These are phyloP conservation scores for Myripristis jacobus DNA, from an alignment of 2,797 vertebrate species.

Conservation along the genomic window DNA sequence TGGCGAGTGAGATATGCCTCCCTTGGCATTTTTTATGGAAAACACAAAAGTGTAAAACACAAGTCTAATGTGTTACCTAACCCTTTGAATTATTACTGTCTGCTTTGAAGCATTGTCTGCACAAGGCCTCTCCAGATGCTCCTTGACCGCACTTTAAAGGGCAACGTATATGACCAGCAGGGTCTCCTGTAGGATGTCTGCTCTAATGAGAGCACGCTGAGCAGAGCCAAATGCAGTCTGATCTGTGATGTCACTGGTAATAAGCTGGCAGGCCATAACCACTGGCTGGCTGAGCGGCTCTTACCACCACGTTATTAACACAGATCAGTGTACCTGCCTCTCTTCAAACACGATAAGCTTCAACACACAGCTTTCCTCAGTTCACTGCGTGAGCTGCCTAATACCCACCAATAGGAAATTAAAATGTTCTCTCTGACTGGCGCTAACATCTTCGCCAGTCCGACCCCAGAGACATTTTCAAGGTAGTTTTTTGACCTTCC, in stretches of 20 bases:
- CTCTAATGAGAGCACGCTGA: constrained; percentile 64
- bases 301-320: constrained; percentile 69
- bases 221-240: constrained; percentile 57
- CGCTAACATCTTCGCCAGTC: constrained; percentile 6
- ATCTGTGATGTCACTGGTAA: constrained; percentile 73
- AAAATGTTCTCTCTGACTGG: constrained; percentile 40
- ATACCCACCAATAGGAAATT: constrained; percentile 52
- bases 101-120: constrained; percentile 38
- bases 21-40: constrained; percentile 3
- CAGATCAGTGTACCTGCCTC: constrained; percentile 75
- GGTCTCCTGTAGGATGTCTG: constrained; percentile 63
- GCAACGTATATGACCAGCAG: constrained; percentile 53
- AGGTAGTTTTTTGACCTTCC: not conserved
- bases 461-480: constrained; percentile 20
- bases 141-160: constrained; percentile 60
- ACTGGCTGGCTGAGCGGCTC: constrained; percentile 58
- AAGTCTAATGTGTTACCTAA: constrained; percentile 25
- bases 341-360: constrained; percentile 72
- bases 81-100: constrained; percentile 9
- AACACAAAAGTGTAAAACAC: constrained; percentile 6
- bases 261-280: constrained; percentile 60
- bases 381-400: constrained; percentile 44
- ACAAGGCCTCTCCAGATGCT: constrained; percentile 42
- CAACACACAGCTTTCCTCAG: constrained; percentile 56
- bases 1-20: not conserved